Conservation (phyloP, 2,113 vertebrate genomes). For the Galeopterus variegatus region DNA sequence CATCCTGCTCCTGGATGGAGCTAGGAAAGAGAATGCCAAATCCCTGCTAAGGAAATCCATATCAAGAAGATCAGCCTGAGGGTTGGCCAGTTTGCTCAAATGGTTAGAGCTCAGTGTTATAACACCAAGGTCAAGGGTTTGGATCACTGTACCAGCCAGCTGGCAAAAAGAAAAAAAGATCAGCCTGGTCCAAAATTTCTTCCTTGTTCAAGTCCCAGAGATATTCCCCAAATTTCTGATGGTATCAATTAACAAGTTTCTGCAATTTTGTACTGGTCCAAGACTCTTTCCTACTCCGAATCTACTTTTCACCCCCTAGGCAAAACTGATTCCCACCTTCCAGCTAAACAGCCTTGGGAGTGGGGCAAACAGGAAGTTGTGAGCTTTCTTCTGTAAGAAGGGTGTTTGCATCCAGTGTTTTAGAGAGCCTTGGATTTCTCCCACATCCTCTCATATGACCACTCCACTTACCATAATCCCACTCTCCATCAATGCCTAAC, state of each 20-base stretch:
- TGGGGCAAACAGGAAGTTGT: not conserved
- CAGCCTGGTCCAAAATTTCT: not conserved
- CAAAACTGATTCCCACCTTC: not conserved
- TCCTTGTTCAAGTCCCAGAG: not conserved
- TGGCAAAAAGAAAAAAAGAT: not conserved
- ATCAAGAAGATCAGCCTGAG: not conserved
- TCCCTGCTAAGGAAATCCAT: not conserved
- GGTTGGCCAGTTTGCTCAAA: too few relatives aligned
- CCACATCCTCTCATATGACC: not conserved
- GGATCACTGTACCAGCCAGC: too few relatives aligned
- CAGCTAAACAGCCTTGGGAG: not conserved
- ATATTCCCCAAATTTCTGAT: not conserved
- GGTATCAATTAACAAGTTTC: conserved; percentile 34
- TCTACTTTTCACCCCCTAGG: not conserved
- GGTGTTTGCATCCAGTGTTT: not conserved
- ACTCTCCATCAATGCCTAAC: not conserved
- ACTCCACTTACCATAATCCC: not conserved
- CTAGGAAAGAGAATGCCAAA: not conserved
- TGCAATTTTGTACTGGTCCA: not conserved
- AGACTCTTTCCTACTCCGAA: conserved; percentile 9
- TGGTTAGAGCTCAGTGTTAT: too few relatives aligned
- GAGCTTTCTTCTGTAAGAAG: not conserved
- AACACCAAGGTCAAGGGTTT: too few relatives aligned
- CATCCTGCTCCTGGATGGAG: not conserved
- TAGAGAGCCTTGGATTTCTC: not conserved